Conservation (phyloP, 92 coral and sea anemone genomes). For the Umimayanthus chanpuru region DNA sequence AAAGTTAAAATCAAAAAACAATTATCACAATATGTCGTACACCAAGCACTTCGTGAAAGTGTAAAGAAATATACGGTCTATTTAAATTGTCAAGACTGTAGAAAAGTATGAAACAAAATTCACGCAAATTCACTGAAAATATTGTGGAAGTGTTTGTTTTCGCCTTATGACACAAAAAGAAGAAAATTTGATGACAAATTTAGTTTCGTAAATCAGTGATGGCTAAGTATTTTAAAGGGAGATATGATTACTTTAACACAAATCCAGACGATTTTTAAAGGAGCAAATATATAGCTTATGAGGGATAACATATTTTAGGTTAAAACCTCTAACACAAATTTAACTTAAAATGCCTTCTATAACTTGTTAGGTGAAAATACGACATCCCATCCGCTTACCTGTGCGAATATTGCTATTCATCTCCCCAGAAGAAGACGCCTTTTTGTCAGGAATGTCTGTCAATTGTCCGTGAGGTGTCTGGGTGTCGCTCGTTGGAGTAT, state of each 20-base stretch:
- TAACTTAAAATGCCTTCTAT: background rate
- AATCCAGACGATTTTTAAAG: background rate
- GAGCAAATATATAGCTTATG: background rate
- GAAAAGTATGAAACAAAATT: no score
- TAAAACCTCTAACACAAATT: background rate
- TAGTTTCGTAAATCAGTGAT: no score
- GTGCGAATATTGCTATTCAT: background rate
- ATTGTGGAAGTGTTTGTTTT: no score
- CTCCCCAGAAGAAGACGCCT: constrained; percentile 20
- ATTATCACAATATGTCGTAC: background rate
- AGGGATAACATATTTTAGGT: background rate
- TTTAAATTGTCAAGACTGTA: no score
- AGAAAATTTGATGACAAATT: background rate
- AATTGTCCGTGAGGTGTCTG: constrained; percentile 18
- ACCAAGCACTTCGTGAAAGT: background rate
- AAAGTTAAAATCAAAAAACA: background rate
- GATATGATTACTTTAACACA: no score
- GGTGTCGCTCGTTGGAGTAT: constrained; percentile 5
- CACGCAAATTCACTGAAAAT: background rate
- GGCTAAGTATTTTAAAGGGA: background rate
- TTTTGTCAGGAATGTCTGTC: constrained; percentile 32
- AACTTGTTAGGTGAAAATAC: background rate
- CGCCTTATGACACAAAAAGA: background rate
- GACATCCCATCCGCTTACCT: constrained; percentile 1
- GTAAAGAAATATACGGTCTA: no score